Base-by-base conservation (phyloP, 1,140 invertebrate genomes). In the Drosophila littoralis region DNA sequence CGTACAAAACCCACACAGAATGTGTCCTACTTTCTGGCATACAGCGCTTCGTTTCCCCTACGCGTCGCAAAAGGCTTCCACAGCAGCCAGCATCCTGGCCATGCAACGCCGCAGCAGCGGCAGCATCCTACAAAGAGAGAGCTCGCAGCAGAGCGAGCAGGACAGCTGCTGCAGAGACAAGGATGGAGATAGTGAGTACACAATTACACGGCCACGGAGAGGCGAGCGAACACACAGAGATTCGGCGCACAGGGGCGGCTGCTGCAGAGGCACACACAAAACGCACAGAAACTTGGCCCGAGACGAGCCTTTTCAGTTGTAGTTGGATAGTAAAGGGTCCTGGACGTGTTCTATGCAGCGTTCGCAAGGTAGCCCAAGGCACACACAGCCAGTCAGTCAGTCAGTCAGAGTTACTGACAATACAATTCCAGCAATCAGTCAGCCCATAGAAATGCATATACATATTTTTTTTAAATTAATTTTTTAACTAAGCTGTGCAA, bases 301-400 rank as follows among this genome's bases (percentile, higher is more conserved):
- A 60, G 77, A 51, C 71, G 65, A 78, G 80, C 75, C 84, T 75
- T 84, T 89, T 89, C 84, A 89, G 84, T 89, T 89, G 84, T 89
- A 89, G 84, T 89, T 89, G 84, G 84, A 89, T 89, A 89, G 84
- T 89, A 89, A 84, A 89, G 84, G 85, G 59, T 81, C 80, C 84
- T 89, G 81, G 84, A 89, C 84, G 84, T 92, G 77, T 91, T 70
- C 52, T 77, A 61, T 60, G 79, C 64, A 89, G n/a, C 74, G 81
- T 77, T 66, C 93, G 93, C 93, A 92, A 88, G 80, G 77, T 71
- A 89, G 57, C 59, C 52, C 54, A 74, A 68, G 33, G 35, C 60
- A 63, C 51, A 38, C 52, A 57, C 17, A n/a, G 33, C 22, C 57
- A 58, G 36, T 43, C 12, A 58, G 59, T 52, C 28, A 50, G 45